Evolutionary conservation across 2,113 vertebrate species (phyloP).

Genomic region (Centropus unirufus): DNA sequence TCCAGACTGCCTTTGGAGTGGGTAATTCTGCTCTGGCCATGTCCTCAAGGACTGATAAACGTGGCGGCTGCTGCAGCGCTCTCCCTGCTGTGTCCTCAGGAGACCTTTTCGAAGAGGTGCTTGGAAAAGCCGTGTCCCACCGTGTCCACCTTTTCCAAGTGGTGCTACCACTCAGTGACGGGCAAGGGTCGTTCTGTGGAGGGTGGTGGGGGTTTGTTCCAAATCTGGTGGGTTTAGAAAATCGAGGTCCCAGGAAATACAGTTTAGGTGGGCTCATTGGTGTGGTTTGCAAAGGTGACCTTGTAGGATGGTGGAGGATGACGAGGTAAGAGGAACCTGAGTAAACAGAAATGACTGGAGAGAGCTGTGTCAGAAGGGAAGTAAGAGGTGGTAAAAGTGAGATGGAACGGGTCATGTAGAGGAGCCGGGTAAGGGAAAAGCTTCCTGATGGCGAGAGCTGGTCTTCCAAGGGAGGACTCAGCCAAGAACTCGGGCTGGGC

Average conservation of each 20-base stretch:
- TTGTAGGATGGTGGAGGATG: not conserved
- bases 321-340: not conserved
- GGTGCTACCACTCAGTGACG: accelerated
- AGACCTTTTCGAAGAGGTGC: not conserved
- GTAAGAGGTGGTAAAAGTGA: not conserved
- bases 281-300: not conserved
- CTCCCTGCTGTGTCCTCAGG: accelerated
- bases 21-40: not conserved
- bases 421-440: not conserved
- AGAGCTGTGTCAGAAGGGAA: not conserved
- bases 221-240: not conserved
- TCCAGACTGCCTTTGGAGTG: not conserved
- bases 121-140: too few relatives aligned
- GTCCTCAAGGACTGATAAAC: not conserved
- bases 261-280: not conserved
- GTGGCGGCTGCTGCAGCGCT: accelerated
- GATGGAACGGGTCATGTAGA: not conserved
- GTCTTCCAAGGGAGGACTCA: not conserved
- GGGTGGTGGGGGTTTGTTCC: not conserved
- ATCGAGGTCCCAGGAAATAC: not conserved
- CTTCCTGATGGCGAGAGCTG: not conserved
- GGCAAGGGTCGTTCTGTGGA: not conserved
- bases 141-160: too few relatives aligned
- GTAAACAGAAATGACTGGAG: not conserved
- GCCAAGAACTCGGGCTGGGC: not conserved